Base-by-base conservation (phyloP, 2,113 vertebrate species). In the Notiomystis cincta region DNA sequence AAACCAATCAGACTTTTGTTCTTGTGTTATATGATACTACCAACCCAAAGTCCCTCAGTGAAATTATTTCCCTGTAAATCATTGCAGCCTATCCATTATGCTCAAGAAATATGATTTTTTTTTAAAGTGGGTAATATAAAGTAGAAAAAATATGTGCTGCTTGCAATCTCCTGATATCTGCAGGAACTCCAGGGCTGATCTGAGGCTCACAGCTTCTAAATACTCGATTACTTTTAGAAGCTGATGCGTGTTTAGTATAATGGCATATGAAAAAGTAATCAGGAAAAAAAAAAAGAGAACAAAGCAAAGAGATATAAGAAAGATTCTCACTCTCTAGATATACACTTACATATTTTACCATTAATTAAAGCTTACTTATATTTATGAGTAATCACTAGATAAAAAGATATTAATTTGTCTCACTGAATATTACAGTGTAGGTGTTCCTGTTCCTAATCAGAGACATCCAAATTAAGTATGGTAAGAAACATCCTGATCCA, bases 61-160 rank as follows among this genome's bases (percentile, higher is more conserved):
- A 96, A 96, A 95, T 94, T 92, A 97, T 94, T 96, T 95, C 66
- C 70, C 75, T 89, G 87, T 95, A 97, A 96, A 96, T 97, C 95
- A 90, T 62, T 89, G 76, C 69, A 87, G 54, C 75, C 53, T 37
- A 93, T 91, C 87, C 69, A 89, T 96, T 95, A 95, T 89, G 67
- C 51, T 80, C 82, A 89, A 94, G 87, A 95, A 97, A 95, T 80
- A 96, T 17, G 40, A 38, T 42, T 71, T 54, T 91, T 87, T 87
- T 95, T 90, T 54, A 4, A 94, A 94, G 79, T 87, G 37, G 20
- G 51, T 94, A 96, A 61, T 92, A 93, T 64, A 89, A 95, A 92
- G 31, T 37, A 42, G 22, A 73, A 86, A 90, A 93, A 83, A 65
- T 42, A 56, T 13, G 20, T 65, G 37, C 54, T 85, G 47, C 24